These are phyloP conservation scores for Drosophila cardini DNA, from an alignment of 1,140 invertebrate species.

Conservation along the genomic window DNA sequence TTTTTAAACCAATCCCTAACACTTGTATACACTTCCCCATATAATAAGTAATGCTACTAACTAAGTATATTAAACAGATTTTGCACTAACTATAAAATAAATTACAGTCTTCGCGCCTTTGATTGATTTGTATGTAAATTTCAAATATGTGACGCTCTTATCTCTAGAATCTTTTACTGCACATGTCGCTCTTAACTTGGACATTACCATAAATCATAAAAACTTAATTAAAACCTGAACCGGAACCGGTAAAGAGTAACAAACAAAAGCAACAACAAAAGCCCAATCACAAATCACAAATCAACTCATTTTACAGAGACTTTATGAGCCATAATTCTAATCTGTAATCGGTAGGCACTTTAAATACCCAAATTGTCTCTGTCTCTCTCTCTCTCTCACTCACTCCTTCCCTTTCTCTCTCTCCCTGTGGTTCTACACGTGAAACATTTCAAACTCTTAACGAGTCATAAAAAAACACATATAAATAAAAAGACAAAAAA, in stretches of 20 bases:
- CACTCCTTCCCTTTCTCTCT: no score
- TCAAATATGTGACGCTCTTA: slow-evolving; percentile 4
- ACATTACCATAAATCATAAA: slow-evolving; percentile 68
- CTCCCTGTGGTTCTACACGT: slow-evolving; percentile 40
- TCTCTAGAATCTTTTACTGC: slow-evolving; percentile 20
- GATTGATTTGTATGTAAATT: slow-evolving; percentile 40
- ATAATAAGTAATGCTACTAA: no score
- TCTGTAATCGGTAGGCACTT: slow-evolving; percentile 67
- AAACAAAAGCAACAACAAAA: slow-evolving; percentile 21
- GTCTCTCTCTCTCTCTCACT: no score
- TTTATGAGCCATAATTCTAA: slow-evolving; percentile 77
- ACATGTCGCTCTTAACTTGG: slow-evolving; percentile 30
- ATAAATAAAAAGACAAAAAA: slow-evolving; percentile 12
- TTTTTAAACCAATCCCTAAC: no score
- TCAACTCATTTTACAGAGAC: slow-evolving; percentile 62
- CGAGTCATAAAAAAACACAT: slow-evolving; percentile 50
- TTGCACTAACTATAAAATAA: no score
- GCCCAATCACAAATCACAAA: slow-evolving; percentile 43
- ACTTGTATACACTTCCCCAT: no score
- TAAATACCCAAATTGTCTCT: slow-evolving; percentile 29
- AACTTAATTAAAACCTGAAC: slow-evolving; percentile 62
- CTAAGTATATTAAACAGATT: not conserved
- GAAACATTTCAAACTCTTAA: slow-evolving; percentile 59
- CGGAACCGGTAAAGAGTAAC: slow-evolving; percentile 54
- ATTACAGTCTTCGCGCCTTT: not conserved